Percentiles rank a stretch among this genome's conserved stretches.
Conservation (phyloP, 2,888 invertebrate species). For the Cepaea hortensis region DNA sequence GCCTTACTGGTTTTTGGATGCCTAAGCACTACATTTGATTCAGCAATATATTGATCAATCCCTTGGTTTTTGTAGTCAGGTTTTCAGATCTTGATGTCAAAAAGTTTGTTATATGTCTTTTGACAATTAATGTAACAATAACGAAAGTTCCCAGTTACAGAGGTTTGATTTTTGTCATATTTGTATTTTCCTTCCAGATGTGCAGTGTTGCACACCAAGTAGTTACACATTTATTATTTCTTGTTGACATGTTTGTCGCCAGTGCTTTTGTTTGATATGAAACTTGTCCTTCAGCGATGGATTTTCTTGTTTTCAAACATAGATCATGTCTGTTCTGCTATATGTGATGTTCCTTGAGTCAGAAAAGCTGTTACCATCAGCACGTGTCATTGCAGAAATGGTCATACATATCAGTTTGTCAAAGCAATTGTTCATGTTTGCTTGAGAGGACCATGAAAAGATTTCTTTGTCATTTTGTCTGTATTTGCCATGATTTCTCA, state of each 20-base stretch:
- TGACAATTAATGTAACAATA: background rate
- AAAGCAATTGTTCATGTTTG: too few relatives aligned
- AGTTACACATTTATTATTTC: background rate
- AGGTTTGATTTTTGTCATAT: too few relatives aligned
- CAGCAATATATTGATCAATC: background rate
- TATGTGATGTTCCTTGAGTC: too few relatives aligned
- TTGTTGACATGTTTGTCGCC: background rate
- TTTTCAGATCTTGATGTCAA: background rate
- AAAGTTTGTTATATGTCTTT: background rate
- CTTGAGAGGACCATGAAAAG: too few relatives aligned
- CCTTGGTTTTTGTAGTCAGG: conserved; percentile 2
- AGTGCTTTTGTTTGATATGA: background rate
- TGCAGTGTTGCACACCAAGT: background rate
- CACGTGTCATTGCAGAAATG: too few relatives aligned
- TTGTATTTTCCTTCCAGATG: background rate
- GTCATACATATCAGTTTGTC: too few relatives aligned
- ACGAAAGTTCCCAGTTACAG: background rate
- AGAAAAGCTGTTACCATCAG: too few relatives aligned
- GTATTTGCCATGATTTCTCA: too few relatives aligned
- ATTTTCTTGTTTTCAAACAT: too few relatives aligned
- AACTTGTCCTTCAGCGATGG: background rate
- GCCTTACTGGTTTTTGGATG: background rate
- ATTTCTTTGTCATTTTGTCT: too few relatives aligned
- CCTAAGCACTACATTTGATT: background rate
- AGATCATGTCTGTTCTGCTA: too few relatives aligned